Evolutionary conservation across 2,113 vertebrate species (phyloP), one percentile per base, ranked within the genome.

Genomic region (Melanerpes aurifrons): DNA sequence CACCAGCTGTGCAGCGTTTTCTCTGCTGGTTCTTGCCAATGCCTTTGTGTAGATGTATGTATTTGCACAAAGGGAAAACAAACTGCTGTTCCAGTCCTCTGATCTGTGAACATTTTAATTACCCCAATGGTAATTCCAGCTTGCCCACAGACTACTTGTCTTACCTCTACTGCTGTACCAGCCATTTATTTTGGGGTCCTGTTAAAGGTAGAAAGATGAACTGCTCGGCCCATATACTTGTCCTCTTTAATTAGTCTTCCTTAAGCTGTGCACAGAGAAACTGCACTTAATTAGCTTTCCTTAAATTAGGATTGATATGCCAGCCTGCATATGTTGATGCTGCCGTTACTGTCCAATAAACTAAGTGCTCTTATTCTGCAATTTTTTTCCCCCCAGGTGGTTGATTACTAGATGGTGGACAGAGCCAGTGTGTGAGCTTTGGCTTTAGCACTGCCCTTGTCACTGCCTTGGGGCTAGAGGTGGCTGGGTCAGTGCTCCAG

Each of bases 281-380:
- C n/a, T 59, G 59, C 70, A 75, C 56, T 89, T 95, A 92, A 96
- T 96, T 95, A 93, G 77, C 67, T 96, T 93, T 79, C 77, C 73
- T 84, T 86, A 93, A 94, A 93, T 96, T 93, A 93, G 87, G 80
- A 96, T 94, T 92, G 94, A 96, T 93, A 86, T 63, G 88, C 58
- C 80, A 93, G 56, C 29, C 69, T 67, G 37, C 80, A 12, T 75
- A 59, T 26, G 50, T 84, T 90, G 86, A 66, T 2, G 12, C 58
- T 40, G 37, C 61, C 3, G 0, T 94, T 86, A 70, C 66, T 66
- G 35, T 73, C 35, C 81, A 83, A 90, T 95, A 94, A 95, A 82
- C 50, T 20, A 69, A 90, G 86, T 28, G 63, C 32, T 86, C 56
- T 88, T 88, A 2, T 90, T 78, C 67, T 79, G 40, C 75, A 50